These are phyloP conservation scores for Drosophila leonis DNA, from an alignment of 2,888 invertebrate species.

Conservation along the genomic window DNA sequence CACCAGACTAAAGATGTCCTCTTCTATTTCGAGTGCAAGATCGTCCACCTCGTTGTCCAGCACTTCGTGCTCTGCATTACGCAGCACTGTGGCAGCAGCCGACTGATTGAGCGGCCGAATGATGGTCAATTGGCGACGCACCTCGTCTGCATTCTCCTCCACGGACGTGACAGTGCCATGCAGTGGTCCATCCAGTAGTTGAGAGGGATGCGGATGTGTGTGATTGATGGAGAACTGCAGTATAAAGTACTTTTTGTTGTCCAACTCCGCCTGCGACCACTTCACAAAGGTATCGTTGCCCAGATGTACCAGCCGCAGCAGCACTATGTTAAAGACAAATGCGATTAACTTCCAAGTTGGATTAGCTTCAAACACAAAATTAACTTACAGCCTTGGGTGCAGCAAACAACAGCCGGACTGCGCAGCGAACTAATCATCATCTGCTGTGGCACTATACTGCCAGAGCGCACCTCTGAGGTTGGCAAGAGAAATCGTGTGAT, in stretches of 20 bases:
- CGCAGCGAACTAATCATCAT: constrained; percentile 82
- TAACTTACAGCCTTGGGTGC: constrained; percentile 85
- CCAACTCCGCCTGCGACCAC: constrained; percentile 81
- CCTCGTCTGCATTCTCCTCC: constrained; percentile 73
- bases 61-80: constrained; percentile 78
- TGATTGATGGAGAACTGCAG: constrained; percentile 82
- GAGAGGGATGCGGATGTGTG: constrained; percentile 81
- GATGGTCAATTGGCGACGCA: constrained; percentile 70
- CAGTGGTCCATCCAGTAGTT: constrained; percentile 62
- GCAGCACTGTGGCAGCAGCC: constrained; percentile 69
- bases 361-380: neutral
- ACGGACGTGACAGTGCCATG: constrained; percentile 77
- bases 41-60: constrained; percentile 77
- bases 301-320: constrained; percentile 77
- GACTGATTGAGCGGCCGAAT: constrained; percentile 71
- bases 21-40: constrained; percentile 72
- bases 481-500: constrained; percentile 83
- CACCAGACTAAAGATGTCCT: constrained; percentile 82
- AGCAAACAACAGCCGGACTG: constrained; percentile 83
- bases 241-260: constrained; percentile 83
- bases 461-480: constrained; percentile 75
- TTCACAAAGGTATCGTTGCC: constrained; percentile 81
- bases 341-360: constrained; percentile 15
- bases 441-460: constrained; percentile 74
- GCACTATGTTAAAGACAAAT: constrained; percentile 53